Percentiles rank a stretch among this genome's conserved stretches.
These are phyloP conservation scores for Drosophila longiperda DNA, from an alignment of 2,888 invertebrate genomes.

Conservation along the genomic window DNA sequence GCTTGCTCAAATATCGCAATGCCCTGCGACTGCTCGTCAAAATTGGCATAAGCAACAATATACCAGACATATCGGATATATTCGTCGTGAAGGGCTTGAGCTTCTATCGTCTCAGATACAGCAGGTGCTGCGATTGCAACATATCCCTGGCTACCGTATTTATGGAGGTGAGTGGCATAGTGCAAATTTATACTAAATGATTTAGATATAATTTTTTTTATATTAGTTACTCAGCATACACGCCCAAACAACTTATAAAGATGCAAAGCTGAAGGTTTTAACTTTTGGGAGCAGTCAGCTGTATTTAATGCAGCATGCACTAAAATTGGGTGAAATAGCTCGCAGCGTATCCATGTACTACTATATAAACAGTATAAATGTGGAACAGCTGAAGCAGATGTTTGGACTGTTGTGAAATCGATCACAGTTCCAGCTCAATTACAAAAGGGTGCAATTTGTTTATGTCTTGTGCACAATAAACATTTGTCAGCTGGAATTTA, in stretches of 20 bases:
- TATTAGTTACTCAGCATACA: constrained; percentile 57
- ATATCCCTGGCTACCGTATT: constrained; percentile 56
- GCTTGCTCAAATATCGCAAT: constrained; percentile 63
- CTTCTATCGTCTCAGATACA: constrained; percentile 60
- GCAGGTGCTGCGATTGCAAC: constrained; percentile 56
- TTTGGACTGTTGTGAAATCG: constrained; percentile 50
- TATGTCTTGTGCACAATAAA: constrained; percentile 21
- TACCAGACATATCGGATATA: constrained; percentile 58
- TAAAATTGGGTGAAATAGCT: constrained; percentile 45
- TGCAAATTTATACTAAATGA: no score
- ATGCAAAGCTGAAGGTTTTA: constrained; percentile 47
- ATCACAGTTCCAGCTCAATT: constrained; percentile 10
- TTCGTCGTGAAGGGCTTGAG: constrained; percentile 62
- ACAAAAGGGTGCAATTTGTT: constrained; percentile 17
- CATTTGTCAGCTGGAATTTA: constrained; percentile 49
- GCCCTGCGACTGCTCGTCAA: constrained; percentile 58
- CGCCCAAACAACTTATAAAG: constrained; percentile 49
- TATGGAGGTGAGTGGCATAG: constrained; percentile 50
- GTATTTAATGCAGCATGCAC: constrained; percentile 45
- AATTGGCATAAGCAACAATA: constrained; percentile 54
- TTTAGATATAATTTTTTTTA: no score
- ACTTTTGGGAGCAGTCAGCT: constrained; percentile 39
- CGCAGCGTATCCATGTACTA: constrained; percentile 54
- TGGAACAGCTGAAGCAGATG: constrained; percentile 54
- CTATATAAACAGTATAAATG: constrained; percentile 44